Conservation (phyloP, 1,140 invertebrate species). For the Eumeta japonica region DNA sequence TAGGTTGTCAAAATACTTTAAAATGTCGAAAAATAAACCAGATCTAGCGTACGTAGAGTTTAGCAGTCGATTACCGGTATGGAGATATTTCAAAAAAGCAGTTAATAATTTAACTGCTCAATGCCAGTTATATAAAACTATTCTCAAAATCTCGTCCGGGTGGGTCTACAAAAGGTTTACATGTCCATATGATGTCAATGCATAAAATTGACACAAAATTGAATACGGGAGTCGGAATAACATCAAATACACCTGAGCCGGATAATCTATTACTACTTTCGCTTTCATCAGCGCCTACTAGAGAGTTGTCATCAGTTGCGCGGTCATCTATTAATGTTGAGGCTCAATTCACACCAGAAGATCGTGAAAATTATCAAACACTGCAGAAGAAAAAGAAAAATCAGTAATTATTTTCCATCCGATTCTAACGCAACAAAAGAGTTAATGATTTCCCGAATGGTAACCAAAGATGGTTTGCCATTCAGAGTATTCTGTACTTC, state of each 20-base stretch:
- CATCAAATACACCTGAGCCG: not conserved
- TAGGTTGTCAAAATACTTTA: not conserved
- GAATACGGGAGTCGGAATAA: not conserved
- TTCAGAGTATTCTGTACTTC: too few species aligned
- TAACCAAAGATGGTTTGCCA: too few species aligned
- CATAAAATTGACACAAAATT: conserved; percentile 1
- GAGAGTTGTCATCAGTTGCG: not conserved
- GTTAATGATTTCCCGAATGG: too few species aligned
- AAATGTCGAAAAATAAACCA: conserved; percentile 1
- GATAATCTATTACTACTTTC: conserved; percentile 1
- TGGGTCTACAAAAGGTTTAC: conserved; percentile 12
- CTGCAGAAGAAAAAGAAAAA: too few species aligned
- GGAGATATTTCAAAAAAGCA: conserved; percentile 12
- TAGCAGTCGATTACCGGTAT: not conserved
- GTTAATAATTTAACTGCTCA: conserved; percentile 1
- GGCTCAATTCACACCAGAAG: conserved; percentile 1
- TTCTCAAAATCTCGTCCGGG: conserved; percentile 13
- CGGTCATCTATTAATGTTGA: not conserved
- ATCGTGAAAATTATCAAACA: conserved; percentile 6
- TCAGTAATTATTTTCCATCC: too few species aligned
- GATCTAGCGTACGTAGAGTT: not conserved
- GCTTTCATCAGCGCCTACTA: not conserved
- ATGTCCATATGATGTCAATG: conserved; percentile 7
- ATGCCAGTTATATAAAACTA: conserved; percentile 2
- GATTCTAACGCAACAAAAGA: too few species aligned